These are phyloP conservation scores for Salticus scenicus DNA, from an alignment of 2,888 invertebrate genomes.

Conservation along the genomic window DNA sequence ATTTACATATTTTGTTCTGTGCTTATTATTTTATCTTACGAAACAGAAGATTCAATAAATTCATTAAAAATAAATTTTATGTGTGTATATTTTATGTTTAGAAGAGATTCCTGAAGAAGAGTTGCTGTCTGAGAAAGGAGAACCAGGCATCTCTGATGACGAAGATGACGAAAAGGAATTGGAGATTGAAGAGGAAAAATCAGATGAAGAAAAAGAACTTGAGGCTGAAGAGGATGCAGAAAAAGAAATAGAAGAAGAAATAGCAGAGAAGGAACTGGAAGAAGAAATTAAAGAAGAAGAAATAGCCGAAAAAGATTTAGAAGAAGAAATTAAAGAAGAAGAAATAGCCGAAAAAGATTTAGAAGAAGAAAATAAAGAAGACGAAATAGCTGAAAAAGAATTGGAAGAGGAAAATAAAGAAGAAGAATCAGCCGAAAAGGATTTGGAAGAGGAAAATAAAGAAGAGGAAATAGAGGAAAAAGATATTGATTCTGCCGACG, in stretches of 20 bases:
- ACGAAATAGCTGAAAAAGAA: background rate
- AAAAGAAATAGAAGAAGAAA: background rate
- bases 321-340: background rate
- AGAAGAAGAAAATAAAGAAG: background rate
- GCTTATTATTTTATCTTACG: too few species aligned
- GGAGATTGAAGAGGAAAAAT: background rate
- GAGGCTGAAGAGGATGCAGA: background rate
- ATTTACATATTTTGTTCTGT: too few species aligned
- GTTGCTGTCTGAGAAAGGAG: background rate
- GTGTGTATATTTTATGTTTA: too few species aligned
- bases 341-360: background rate
- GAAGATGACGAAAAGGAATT: background rate
- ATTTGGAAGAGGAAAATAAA: background rate
- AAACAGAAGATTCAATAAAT: too few species aligned
- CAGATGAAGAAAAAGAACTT: background rate
- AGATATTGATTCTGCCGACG: background rate
- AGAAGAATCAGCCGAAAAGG: background rate
- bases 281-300: background rate
- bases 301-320: background rate
- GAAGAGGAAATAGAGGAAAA: slow-evolving; percentile 16
- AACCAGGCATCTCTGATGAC: background rate
- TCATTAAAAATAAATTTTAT: too few species aligned
- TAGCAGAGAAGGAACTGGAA: background rate
- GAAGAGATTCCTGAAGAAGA: background rate
- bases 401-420: background rate